Evolutionary conservation across 2,888 invertebrate species (phyloP).

Genomic region (Entomobrya multifasciata): DNA sequence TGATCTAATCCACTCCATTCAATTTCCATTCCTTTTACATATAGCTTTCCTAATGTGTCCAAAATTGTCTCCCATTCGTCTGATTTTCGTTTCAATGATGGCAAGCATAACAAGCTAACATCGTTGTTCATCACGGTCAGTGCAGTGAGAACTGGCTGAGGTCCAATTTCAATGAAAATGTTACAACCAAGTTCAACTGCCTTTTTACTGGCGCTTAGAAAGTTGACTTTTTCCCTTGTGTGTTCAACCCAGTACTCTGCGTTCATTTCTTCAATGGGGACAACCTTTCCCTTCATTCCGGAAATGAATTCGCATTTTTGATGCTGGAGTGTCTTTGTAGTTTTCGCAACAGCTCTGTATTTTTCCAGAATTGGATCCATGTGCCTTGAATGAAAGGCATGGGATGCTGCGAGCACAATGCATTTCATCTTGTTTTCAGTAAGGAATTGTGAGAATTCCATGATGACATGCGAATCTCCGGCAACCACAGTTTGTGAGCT

Average conservation of each 20-base stretch:
- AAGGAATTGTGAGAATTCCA: too few species aligned
- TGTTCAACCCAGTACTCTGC: constrained; percentile 56
- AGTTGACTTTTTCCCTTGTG: constrained; percentile 45
- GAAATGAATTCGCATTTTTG: too few species aligned
- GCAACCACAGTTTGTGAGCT: too few species aligned
- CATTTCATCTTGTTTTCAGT: too few species aligned
- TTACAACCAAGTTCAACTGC: constrained; percentile 12
- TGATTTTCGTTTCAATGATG: constrained; percentile 62
- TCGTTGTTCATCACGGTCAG: constrained; percentile 50
- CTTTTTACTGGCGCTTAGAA: constrained; percentile 1
- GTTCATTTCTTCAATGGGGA: background rate
- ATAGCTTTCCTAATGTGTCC: constrained; percentile 53
- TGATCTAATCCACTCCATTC: constrained; percentile 60
- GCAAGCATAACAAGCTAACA: constrained; percentile 39
- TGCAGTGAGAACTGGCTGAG: constrained; percentile 54
- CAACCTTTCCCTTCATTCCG: constrained; percentile 7
- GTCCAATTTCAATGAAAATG: constrained; percentile 56
- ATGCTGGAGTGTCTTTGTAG: too few species aligned
- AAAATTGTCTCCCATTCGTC: constrained; percentile 55
- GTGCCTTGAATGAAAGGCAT: too few species aligned
- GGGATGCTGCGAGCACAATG: too few species aligned
- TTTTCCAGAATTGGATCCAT: too few species aligned
- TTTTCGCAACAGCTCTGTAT: too few species aligned
- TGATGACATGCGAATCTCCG: too few species aligned
- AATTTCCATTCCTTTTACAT: constrained; percentile 57